Base-by-base conservation (phyloP, 2,888 invertebrate species). In the Eupelmus urozonus region DNA sequence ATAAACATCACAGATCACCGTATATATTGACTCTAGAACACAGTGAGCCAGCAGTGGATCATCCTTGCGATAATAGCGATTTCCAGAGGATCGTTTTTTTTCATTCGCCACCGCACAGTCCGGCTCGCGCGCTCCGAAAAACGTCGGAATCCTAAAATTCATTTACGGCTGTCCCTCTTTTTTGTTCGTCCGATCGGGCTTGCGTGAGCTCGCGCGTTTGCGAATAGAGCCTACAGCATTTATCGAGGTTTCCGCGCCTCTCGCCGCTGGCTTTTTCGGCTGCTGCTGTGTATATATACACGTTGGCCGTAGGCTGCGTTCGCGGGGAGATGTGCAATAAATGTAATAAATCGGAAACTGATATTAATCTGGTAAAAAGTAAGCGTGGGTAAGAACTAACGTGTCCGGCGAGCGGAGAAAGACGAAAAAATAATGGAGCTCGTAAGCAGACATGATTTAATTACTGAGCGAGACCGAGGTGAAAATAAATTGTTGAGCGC, bases 321-420 rank as follows among this genome's bases (percentile, higher is more conserved):
- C 1, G 1, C 16, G 13, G 0, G 18, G 1, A 13, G 18, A 20
- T 49, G 45, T 45, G 45, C 65, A 40, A 57, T 73, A 27, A 72
- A 73, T 20, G 65, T 40, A 51, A 45, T 27, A 59, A 59, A 74
- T 74, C 51, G 74, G 40, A 66, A 66, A 66, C 66, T 51, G 65
- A 73, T 65, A 45, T 65, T 65, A 57, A 57, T 65, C 29, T 51
- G n/a, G 34, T 57, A 18, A 49, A 49, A 49, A 18, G 18, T 2
- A 5, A 55, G 1, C 3, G 11, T 5, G 7, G 16, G 9, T 5
- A 34, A 16, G 7, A 16, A 18, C 9, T 40, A 20, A 45, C 11
- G 23, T 53, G 29, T 65, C 4, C 27, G 45, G 45, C 49, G n/a
- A 67, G 55, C 40, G n/a, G 55, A 29, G 29, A 9, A 27, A 49